phyloP scores from a whole-genome alignment of 2,888 invertebrate species.

The Eupeodes luniger region DNA sequence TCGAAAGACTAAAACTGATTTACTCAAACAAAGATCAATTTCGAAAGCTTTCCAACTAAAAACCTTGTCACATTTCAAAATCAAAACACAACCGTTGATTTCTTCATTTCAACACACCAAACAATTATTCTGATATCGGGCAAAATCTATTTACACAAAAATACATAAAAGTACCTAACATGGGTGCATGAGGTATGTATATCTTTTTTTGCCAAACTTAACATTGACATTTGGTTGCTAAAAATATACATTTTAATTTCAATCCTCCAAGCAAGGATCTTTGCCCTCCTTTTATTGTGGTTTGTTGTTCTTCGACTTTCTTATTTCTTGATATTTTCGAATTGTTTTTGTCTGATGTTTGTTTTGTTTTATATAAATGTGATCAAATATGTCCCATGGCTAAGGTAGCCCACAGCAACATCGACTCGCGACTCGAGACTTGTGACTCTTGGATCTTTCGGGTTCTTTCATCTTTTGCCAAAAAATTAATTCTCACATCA shows the following conservation, averaged over 20 bases:
- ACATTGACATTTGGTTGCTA: conserved; percentile 62
- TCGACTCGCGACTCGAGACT: too few relatives aligned
- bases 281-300: conserved; percentile 7
- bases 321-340: neutral
- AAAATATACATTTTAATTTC: conserved; percentile 12
- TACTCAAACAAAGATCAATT: too few relatives aligned
- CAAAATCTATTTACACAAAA: conserved; percentile 7
- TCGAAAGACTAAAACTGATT: too few relatives aligned
- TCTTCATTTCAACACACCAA: neutral
- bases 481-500: conserved; percentile 74
- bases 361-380: neutral
- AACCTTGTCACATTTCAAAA: neutral
- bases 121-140: neutral
- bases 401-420: conserved; percentile 3
- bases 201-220: conserved; percentile 7
- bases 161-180: neutral
- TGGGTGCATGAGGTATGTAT: neutral
- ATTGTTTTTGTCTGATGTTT: neutral
- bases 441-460: conserved; percentile 5
- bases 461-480: conserved; percentile 68
- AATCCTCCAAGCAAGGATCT: conserved; percentile 30
- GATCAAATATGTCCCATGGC: conserved; percentile 13
- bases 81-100: neutral
- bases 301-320: conserved; percentile 28
- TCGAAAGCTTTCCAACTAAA: neutral